Evolutionary conservation across 2,113 vertebrate genomes (phyloP).

Genomic region (Microtus montanus): DNA sequence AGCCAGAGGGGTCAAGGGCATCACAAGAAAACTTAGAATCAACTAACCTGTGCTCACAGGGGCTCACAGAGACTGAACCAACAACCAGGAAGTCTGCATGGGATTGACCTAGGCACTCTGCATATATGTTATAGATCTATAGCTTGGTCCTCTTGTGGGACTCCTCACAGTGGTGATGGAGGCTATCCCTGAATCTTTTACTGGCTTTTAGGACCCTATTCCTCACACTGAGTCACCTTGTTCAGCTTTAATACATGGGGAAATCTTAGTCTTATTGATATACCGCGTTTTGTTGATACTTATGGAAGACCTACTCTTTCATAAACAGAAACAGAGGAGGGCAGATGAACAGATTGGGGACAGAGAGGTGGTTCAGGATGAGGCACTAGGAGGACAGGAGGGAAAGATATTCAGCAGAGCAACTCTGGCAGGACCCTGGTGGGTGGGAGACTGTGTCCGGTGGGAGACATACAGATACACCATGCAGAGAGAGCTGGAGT

Average conservation of each 20-base stretch:
- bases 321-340: neutral
- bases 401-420: no score
- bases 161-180: neutral
- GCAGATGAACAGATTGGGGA: no score
- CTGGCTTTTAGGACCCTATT: neutral
- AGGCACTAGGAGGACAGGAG: no score
- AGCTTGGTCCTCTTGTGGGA: neutral
- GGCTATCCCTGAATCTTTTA: neutral
- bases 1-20: neutral
- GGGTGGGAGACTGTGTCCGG: no score
- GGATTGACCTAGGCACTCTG: neutral
- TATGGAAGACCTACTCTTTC: neutral
- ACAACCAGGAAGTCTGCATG: neutral
- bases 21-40: neutral
- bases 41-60: neutral
- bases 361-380: no score
- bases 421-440: no score
- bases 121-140: neutral
- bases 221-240: neutral
- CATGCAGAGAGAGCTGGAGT: no score
- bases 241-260: neutral
- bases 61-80: neutral
- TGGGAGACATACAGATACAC: no score
- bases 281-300: neutral
- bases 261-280: neutral